Evolutionary conservation across 2,113 vertebrate genomes (phyloP).

Genomic region (Syrmaticus mikado): DNA sequence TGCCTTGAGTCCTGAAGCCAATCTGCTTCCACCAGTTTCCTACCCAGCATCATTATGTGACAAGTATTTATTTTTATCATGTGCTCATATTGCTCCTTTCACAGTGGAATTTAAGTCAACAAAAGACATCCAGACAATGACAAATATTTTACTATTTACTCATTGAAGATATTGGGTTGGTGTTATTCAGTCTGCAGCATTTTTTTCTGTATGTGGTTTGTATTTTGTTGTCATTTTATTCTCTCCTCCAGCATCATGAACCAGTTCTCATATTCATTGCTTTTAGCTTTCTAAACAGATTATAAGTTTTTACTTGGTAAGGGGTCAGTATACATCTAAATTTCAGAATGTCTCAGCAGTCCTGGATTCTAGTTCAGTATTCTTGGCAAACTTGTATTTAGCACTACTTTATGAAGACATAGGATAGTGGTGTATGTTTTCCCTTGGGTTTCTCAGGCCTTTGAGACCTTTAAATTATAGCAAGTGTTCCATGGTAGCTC

Average conservation of each 20-base stretch:
- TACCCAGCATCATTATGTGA: neutral
- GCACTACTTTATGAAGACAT: neutral
- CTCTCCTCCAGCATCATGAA: neutral
- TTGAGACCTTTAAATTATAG: fast-evolving
- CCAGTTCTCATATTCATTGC: neutral
- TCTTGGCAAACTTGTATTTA: neutral
- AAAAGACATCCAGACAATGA: neutral
- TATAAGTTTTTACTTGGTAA: neutral
- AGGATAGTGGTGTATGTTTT: neutral
- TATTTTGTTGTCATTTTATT: neutral
- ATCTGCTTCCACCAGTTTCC: neutral
- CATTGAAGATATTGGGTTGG: neutral
- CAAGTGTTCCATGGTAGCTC: neutral
- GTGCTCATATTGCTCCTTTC: neutral
- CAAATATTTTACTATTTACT: neutral
- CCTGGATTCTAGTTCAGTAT: neutral
- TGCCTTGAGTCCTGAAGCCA: neutral
- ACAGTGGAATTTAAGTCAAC: neutral
- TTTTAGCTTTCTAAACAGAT: neutral
- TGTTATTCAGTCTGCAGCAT: neutral
- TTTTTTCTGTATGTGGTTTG: neutral
- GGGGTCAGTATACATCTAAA: neutral
- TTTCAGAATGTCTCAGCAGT: neutral
- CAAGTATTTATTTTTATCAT: neutral
- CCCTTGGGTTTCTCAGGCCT: neutral